Evolutionary conservation across 2,888 invertebrate genomes (phyloP).

Genomic region (Lymantria dispar): DNA sequence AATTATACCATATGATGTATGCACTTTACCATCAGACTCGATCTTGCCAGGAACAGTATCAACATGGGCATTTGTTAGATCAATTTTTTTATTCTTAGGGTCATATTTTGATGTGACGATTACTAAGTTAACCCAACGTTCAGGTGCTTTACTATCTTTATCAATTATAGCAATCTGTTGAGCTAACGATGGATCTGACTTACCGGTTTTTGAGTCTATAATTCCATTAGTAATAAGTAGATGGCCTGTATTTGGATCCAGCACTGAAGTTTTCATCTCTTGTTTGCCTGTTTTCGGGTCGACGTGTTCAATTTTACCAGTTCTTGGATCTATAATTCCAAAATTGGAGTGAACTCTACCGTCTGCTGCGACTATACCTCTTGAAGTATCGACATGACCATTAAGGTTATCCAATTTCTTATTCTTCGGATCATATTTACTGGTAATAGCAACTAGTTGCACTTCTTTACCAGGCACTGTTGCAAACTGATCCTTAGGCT

Average conservation of each 20-base stretch:
- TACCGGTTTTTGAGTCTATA: conserved; percentile 81
- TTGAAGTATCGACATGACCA: conserved; percentile 73
- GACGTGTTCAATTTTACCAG: conserved; percentile 77
- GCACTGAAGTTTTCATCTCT: conserved; percentile 81
- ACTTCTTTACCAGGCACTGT: conserved; percentile 71
- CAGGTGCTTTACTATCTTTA: conserved; percentile 51
- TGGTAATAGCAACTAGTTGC: conserved; percentile 77
- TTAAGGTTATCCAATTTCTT: conserved; percentile 80
- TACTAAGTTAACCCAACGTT: conserved; percentile 70
- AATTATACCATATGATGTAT: conserved; percentile 80
- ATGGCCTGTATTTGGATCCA: conserved; percentile 81
- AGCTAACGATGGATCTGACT: conserved; percentile 73
- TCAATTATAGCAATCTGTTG: conserved; percentile 76
- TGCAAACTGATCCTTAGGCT: conserved; percentile 66
- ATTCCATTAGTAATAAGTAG: conserved; percentile 79
- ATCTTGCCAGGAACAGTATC: conserved; percentile 56
- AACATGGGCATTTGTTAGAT: conserved; percentile 69
- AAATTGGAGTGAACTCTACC: conserved; percentile 79
- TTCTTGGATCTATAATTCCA: conserved; percentile 79
- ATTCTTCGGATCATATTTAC: conserved; percentile 81
- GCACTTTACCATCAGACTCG: conserved; percentile 70
- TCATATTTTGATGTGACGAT: conserved; percentile 80
- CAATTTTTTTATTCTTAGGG: conserved; percentile 64
- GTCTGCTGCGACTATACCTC: conserved; percentile 60
- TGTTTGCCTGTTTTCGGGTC: conserved; percentile 81